phyloP scores from a whole-genome alignment of 2,888 invertebrate genomes.

The Pomacea canaliculata region DNA sequence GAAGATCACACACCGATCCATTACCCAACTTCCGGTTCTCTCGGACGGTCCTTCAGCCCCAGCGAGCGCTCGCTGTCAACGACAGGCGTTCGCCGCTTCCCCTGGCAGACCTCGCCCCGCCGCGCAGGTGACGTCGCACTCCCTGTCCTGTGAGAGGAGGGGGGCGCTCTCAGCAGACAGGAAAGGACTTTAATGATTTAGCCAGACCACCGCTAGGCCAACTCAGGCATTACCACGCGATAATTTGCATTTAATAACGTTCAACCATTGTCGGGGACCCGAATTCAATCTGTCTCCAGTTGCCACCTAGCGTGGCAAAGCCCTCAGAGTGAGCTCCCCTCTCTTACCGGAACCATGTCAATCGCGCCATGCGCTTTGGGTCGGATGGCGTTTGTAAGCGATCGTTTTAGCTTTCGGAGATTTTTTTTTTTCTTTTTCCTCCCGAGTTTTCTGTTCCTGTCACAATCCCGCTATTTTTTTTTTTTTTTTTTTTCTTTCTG shows the following conservation, averaged over 20 bases:
- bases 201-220: slow-evolving; percentile 1
- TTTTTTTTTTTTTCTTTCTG: too few relatives aligned
- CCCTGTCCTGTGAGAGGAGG: neutral
- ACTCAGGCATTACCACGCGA: slow-evolving; percentile 1
- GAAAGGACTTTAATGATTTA: slow-evolving; percentile 3
- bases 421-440: neutral
- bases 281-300: slow-evolving; percentile 9
- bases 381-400: slow-evolving; percentile 1
- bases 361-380: slow-evolving; percentile 1
- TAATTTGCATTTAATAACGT: slow-evolving; percentile 16
- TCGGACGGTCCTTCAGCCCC: too few relatives aligned
- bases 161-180: neutral
- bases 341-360: slow-evolving; percentile 7
- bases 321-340: slow-evolving; percentile 5
- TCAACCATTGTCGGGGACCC: slow-evolving; percentile 5
- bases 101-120: too few relatives aligned
- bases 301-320: slow-evolving; percentile 8
- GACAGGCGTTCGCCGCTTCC: too few relatives aligned
- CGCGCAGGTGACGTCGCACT: too few relatives aligned
- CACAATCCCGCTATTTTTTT: too few relatives aligned
- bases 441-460: neutral
- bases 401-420: neutral
- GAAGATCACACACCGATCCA: too few relatives aligned
- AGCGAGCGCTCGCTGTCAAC: too few relatives aligned
- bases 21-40: too few relatives aligned